Evolutionary conservation across 1,140 invertebrate species (phyloP), one percentile per base, ranked within the genome.

Genomic region (Neodiprion fabricii): DNA sequence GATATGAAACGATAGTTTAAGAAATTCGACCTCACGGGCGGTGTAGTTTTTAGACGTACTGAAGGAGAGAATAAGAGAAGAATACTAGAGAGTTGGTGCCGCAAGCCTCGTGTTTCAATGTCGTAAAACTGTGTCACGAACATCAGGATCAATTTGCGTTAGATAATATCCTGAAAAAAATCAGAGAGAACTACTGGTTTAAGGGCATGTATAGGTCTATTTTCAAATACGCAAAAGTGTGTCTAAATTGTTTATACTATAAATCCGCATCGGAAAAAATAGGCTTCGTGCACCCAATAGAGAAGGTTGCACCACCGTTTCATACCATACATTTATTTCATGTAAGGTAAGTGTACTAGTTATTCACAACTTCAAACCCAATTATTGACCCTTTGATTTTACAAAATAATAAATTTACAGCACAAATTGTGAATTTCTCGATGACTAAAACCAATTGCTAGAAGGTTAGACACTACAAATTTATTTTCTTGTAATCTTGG

Each of bases 61-160:
- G 73, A 79, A 47, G 66, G 66, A 65, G 74, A 79, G 48, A 61
- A 79, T 69, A 80, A 75, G 78, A 21, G 17, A 21, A 21, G 17
- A 21, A 21, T 21, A 21, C 17, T 21, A 21, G 17, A 21, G 17
- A 21, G 17, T 21, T 21, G 0, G 17, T 21, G 17, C 17, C 17
- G 17, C 17, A 21, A 21, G 17, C 0, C 17, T 21, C 17, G 17
- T 21, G 17, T 21, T 21, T 21, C 17, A 21, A 21, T 21, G 17
- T 21, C 17, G 17, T 84, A 28, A 74, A 80, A 69, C 70, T 76
- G 65, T 81, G 80, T 67, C 84, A 87, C 72, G 84, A 86, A 67
- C 80, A 85, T 79, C 17, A 21, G 17, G 17, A 21, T 21, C 74
- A 75, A 17, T 47, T 75, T 2, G 74, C 50, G 12, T 66, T 75